Base-by-base conservation (phyloP, 1,140 invertebrate species). In the Drosophila parvula region DNA sequence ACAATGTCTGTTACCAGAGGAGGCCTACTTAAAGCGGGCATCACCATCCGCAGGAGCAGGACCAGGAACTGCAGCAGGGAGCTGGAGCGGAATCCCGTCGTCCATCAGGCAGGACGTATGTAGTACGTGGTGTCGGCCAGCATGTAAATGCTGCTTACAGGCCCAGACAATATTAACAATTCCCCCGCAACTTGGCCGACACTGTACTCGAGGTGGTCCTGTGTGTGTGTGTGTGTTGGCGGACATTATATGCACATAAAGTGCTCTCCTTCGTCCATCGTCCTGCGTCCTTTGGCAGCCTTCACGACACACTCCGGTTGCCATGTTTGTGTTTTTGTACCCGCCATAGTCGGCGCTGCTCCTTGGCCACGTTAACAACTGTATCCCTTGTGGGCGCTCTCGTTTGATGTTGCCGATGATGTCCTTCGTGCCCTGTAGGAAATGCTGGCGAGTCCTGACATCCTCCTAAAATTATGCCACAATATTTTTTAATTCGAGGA, bases 141-240 rank as follows among this genome's bases (percentile, higher is more conserved):
- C 74, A 85, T 77, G 81, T 68, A 84, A 85, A 84, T 84, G 78
- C 81, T 69, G 81, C 80, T 82, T 83, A 79, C 81, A 74, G 80
- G 81, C 79, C 71, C 81, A 74, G 80, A 82, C 79, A 78, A 81
- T 74, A 82, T 81, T 81, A 83, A 83, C 80, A 83, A 80, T 83
- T 76, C 67, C 80, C 80, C 77, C 71, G 76, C 80, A 83, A 82
- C 62, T 74, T 74, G 47, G 62, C 45, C 32, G 56, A 71, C 60
- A 69, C 43, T 59, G 45, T 56, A 58, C 36, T 59, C 51, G 27
- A 74, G 41, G 60, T 47, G 38, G 61, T 22, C 38, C 14, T 55
- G 43, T 32, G 30, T 53, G 30, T 59, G 59, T 32, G 22, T 51
- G 69, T 71, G 43, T 79, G 58, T 61, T 76, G 56, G 58, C 61